Evolutionary conservation across 37 sponge, comb jelly and placozoan species (phyloP).

Genomic region (Theonella swinhoei): DNA sequence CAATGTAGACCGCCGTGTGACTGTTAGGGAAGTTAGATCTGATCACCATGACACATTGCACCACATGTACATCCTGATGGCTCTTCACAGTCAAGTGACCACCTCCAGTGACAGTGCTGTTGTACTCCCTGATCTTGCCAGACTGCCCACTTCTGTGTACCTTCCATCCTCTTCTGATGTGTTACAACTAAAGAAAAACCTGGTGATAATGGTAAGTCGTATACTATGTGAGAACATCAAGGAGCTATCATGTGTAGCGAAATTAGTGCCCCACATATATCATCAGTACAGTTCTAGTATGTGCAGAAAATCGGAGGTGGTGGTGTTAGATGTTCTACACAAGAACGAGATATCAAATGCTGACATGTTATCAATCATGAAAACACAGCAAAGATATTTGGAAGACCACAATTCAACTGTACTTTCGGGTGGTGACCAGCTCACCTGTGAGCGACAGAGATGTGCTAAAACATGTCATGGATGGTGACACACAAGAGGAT

Average conservation of each 20-base stretch:
- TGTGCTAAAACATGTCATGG: conserved; percentile 24
- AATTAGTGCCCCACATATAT: not conserved
- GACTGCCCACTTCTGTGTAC: no score
- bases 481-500: conserved; percentile 26
- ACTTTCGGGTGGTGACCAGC: no score
- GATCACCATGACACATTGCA: no score
- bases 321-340: no score
- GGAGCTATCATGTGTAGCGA: not conserved
- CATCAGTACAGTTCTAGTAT: not conserved
- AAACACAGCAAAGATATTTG: no score
- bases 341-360: no score
- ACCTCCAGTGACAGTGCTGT: not conserved
- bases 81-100: not conserved
- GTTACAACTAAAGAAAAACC: not conserved
- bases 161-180: not conserved
- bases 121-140: not conserved
- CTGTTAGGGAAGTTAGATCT: not conserved
- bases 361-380: no score
- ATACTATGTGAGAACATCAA: not conserved
- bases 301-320: no score
- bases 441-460: no score
- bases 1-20: conserved; percentile 1
- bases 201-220: conserved; percentile 1
- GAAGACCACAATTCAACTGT: no score
- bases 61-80: not conserved